These are phyloP conservation scores for Herpetotheres cachinnans DNA, from an alignment of 2,113 vertebrate species.

Conservation along the genomic window DNA sequence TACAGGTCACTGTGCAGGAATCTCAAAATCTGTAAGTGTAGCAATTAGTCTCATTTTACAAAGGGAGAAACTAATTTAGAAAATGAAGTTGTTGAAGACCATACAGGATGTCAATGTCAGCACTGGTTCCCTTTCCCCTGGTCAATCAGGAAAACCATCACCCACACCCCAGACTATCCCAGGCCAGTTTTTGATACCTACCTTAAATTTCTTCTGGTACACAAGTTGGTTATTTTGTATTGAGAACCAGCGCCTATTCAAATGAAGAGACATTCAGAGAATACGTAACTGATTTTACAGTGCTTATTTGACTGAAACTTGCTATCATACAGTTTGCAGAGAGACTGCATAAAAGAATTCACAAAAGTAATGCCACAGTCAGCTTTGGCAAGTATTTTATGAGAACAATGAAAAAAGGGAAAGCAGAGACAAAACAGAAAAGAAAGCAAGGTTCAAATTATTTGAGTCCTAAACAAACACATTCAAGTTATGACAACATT, in stretches of 20 bases:
- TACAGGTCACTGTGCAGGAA: background rate
- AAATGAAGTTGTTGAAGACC: background rate
- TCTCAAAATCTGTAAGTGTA: background rate
- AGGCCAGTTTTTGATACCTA: slow-evolving; percentile 61
- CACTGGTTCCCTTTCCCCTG: background rate
- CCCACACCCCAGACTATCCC: background rate
- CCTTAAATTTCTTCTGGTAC: slow-evolving; percentile 99
- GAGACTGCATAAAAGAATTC: background rate
- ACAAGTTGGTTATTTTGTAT: slow-evolving; percentile 99
- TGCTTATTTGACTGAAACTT: background rate
- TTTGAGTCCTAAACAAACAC: slow-evolving; percentile 24
- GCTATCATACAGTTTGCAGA: background rate
- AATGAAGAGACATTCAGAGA: slow-evolving; percentile 60
- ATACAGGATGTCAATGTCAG: background rate
- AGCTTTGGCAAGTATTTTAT: background rate
- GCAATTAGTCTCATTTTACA: background rate
- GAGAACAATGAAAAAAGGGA: background rate
- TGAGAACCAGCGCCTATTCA: slow-evolving; percentile 95
- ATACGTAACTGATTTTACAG: background rate
- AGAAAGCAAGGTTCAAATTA: slow-evolving; percentile 5
- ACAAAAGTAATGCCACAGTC: slow-evolving; percentile 12
- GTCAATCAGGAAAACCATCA: background rate
- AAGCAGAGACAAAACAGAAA: slow-evolving; percentile 16
- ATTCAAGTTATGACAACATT: slow-evolving; percentile 41
- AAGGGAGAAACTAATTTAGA: background rate